phyloP scores from a whole-genome alignment of 2,888 invertebrate genomes.

The Noctua pronuba region DNA sequence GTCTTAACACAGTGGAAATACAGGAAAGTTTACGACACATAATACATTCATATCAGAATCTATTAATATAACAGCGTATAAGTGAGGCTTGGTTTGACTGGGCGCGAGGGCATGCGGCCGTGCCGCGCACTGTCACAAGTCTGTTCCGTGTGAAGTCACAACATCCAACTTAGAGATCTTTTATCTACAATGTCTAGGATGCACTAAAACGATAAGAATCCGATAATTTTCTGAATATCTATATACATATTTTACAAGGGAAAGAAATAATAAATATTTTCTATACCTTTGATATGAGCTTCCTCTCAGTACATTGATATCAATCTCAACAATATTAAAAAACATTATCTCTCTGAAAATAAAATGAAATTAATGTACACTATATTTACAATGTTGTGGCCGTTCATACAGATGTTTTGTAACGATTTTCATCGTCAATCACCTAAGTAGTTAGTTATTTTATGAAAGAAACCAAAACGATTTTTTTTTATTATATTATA shows the following conservation, averaged over 20 bases:
- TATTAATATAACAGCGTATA: conserved; percentile 4
- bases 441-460: conserved; percentile 28
- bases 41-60: conserved; percentile 35
- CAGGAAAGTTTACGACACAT: conserved; percentile 2
- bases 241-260: conserved; percentile 90
- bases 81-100: not conserved
- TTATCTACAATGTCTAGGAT: conserved; percentile 79
- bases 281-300: conserved; percentile 89
- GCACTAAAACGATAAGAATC: conserved; percentile 80
- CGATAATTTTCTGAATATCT: conserved; percentile 81
- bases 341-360: conserved; percentile 70
- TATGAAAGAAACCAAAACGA: conserved; percentile 14
- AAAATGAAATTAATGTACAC: conserved; percentile 77
- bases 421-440: conserved; percentile 31
- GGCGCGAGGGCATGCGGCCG: conserved; percentile 18
- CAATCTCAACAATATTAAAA: conserved; percentile 77
- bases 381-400: conserved; percentile 78
- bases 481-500: conserved; percentile 6
- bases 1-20: conserved; percentile 9
- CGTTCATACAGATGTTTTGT: conserved; percentile 51
- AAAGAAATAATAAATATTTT: conserved; percentile 87
- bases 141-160: conserved; percentile 46
- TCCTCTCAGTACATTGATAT: conserved; percentile 80
- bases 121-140: conserved; percentile 23
- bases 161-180: conserved; percentile 76